Conservation (phyloP, 2,888 invertebrate genomes). For the Ophraella communa region DNA sequence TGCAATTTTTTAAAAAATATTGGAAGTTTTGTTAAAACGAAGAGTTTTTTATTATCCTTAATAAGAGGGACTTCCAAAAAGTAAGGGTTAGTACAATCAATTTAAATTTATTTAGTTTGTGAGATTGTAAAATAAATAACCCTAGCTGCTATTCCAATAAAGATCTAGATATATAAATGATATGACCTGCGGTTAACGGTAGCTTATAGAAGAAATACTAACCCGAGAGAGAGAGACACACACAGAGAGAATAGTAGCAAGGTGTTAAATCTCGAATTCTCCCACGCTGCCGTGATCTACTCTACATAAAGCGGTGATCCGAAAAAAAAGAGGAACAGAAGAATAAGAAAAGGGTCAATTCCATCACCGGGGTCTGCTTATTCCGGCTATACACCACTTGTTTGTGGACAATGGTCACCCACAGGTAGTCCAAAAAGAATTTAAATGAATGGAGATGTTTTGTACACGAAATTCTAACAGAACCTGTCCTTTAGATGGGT, state of each 20-base stretch:
- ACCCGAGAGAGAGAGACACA: too few relatives aligned
- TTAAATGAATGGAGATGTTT: conserved; percentile 15
- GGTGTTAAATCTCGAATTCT: conserved; percentile 39
- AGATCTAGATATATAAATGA: conserved; percentile 21
- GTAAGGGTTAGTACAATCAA: too few relatives aligned
- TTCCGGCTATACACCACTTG: conserved; percentile 42
- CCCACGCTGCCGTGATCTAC: conserved; percentile 39
- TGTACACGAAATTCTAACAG: not conserved
- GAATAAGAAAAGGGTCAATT: conserved; percentile 39
- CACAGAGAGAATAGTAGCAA: conserved; percentile 31
- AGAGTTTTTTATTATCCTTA: too few relatives aligned
- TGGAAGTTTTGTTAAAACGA: too few relatives aligned
- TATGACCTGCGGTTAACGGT: conserved; percentile 31
- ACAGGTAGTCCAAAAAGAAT: conserved; percentile 17
- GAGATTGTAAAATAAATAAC: too few relatives aligned
- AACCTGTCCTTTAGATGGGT: not conserved
- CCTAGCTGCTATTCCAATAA: too few relatives aligned
- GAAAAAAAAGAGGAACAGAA: conserved; percentile 14
- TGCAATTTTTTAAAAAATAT: too few relatives aligned
- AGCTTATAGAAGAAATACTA: conserved; percentile 11
- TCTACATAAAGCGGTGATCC: conserved; percentile 36
- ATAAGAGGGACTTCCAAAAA: too few relatives aligned
- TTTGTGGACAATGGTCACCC: conserved; percentile 50
- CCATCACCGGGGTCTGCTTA: conserved; percentile 21
- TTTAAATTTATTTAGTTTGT: too few relatives aligned